phyloP scores from a whole-genome alignment of 1,140 invertebrate species.

The Chelonus insularis region DNA sequence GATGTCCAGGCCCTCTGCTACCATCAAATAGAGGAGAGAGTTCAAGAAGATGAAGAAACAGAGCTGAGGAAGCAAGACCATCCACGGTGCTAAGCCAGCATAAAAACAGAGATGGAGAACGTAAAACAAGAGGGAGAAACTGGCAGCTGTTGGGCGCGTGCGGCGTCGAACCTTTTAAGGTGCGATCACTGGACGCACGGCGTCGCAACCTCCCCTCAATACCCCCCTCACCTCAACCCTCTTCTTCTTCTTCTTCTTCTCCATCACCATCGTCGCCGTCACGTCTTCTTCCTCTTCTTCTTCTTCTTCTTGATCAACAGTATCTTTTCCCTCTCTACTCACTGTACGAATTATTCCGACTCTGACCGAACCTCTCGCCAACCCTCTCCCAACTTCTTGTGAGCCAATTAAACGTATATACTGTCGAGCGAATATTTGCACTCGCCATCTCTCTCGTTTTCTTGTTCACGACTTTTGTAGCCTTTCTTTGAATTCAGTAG shows the following conservation, averaged over 20 bases:
- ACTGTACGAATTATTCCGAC: constrained; percentile 4
- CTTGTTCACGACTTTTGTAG: too few species aligned
- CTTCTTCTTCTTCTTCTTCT: constrained; percentile 31
- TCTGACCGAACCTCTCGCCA: background rate
- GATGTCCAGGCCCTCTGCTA: background rate
- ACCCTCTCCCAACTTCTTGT: background rate
- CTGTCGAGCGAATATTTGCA: too few species aligned
- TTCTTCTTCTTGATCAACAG: too few species aligned
- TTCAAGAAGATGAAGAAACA: background rate
- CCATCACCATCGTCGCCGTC: constrained; percentile 4
- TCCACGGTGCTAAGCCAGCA: background rate
- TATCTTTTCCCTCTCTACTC: background rate
- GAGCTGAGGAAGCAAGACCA: background rate
- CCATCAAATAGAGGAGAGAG: too few species aligned
- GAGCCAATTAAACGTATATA: too few species aligned
- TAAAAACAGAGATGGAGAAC: constrained; percentile 4
- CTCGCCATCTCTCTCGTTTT: too few species aligned
- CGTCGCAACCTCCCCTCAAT: constrained; percentile 46
- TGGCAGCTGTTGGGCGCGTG: constrained; percentile 59
- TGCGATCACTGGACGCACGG: constrained; percentile 59
- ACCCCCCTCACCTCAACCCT: constrained; percentile 29
- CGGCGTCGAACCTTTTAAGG: constrained; percentile 62
- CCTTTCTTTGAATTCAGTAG: too few species aligned
- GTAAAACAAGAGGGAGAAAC: constrained; percentile 29
- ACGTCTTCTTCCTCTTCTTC: too few species aligned